Evolutionary conservation across 2,888 invertebrate species (phyloP), one percentile per base, ranked within the genome.

Genomic region (Carcina quercana): DNA sequence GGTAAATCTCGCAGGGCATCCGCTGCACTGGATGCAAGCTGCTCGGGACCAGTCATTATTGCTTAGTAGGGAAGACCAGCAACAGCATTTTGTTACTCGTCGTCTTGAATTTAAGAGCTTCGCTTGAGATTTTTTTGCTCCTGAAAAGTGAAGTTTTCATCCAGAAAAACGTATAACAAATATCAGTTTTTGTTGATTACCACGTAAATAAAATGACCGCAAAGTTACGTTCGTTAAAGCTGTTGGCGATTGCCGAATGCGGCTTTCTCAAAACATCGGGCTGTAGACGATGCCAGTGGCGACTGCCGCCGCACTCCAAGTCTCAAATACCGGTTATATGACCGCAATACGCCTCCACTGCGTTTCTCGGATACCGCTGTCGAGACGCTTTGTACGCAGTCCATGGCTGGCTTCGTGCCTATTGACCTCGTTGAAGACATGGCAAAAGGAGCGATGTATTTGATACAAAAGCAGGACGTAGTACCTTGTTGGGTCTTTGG

Each of bases 211-310:
- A 65, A 57, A 55, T 52, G 55, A 64, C 64, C 62, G 64, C 69
- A 65, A 70, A 70, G 59, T 67, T 59, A 59, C 59, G 74, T 79
- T 73, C 69, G 73, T 75, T 71, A 73, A 67, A 69, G 24, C n/a
- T n/a, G 68, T 62, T 55, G 64, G 53, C 67, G 61, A 66, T 70
- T 63, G 69, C 63, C 63, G 72, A 76, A 75, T 71, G 69, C 67
- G 65, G 78, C 82, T 79, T 80, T 80, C 80, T 79, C 76, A 75
- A 76, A 82, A 80, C 76, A 78, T 73, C 60, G 64, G 50, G 56
- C 62, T 50, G 46, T 60, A 62, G 70, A 70, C 68, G 60, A 65
- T 64, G 67, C 70, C 64, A 64, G 64, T 70, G 19, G 17, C 66
- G 64, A 67, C 67, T 63, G 67, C 64, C 65, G 59, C 58, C 59